phyloP scores from a whole-genome alignment of 1,140 invertebrate genomes.

The Hesperophylax magnus region DNA sequence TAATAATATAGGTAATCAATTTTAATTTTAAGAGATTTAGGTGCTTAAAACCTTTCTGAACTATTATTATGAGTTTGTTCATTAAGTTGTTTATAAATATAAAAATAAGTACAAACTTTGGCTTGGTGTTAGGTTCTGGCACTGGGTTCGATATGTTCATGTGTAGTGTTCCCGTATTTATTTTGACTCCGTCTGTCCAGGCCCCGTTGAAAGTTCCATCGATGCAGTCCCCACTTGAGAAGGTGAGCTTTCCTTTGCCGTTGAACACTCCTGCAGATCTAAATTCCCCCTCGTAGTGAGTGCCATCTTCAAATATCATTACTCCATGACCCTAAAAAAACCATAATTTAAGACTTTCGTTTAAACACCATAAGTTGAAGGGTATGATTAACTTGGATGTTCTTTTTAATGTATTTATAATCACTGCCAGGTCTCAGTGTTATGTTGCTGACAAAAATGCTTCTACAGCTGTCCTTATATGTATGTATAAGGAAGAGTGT shows the following conservation, averaged over 20 bases:
- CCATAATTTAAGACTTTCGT: no score
- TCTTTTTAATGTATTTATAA: no score
- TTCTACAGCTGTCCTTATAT: no score
- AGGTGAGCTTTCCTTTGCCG: constrained; percentile 85
- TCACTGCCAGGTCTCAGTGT: no score
- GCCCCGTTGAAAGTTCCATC: constrained; percentile 82
- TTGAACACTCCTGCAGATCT: constrained; percentile 80
- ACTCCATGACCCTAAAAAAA: constrained; percentile 80
- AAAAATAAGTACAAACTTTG: constrained; percentile 69
- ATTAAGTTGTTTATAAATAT: not conserved
- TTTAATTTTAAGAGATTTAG: no score
- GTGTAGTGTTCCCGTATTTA: constrained; percentile 80
- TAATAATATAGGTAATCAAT: no score
- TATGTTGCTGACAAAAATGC: no score
- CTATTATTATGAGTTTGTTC: no score
- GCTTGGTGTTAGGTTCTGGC: constrained; percentile 69
- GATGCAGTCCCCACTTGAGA: constrained; percentile 81
- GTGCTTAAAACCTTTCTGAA: no score
- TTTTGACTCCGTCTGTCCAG: constrained; percentile 88
- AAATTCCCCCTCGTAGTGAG: constrained; percentile 91
- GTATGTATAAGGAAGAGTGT: no score
- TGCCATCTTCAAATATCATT: constrained; percentile 90
- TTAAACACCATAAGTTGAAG: no score
- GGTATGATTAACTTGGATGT: no score
- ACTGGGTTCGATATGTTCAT: constrained; percentile 75